Percentiles rank a stretch among this genome's conserved stretches.
These are phyloP conservation scores for Volucella bombylans DNA, from an alignment of 2,888 invertebrate genomes.

Conservation along the genomic window DNA sequence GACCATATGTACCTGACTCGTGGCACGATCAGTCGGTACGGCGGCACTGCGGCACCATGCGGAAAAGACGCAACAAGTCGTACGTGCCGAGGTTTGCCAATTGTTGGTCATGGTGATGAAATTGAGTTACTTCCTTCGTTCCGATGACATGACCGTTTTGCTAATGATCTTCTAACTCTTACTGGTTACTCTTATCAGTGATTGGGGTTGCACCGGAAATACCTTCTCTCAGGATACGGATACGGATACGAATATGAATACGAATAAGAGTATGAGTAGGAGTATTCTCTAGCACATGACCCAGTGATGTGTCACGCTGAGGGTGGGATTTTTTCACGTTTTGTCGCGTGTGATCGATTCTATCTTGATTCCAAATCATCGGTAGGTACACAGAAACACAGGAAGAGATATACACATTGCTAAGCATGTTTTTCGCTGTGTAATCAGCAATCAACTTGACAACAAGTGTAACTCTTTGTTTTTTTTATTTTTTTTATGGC, in stretches of 20 bases:
- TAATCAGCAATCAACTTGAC: conserved; percentile 39
- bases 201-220: conserved; percentile 45
- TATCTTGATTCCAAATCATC: conserved; percentile 25
- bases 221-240: neutral
- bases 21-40: conserved; percentile 29
- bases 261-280: too few relatives aligned
- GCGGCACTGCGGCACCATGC: neutral
- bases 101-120: conserved; percentile 34
- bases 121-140: conserved; percentile 49
- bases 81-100: conserved; percentile 62
- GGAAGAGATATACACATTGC: conserved; percentile 32
- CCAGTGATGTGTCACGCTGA: conserved; percentile 16
- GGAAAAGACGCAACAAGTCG: conserved; percentile 9
- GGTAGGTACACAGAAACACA: neutral
- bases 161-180: conserved; percentile 42
- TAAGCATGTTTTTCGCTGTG: neutral
- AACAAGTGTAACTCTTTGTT: conserved; percentile 19
- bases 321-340: conserved; percentile 16
- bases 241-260: too few relatives aligned
- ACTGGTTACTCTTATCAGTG: neutral
- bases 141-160: conserved; percentile 57
- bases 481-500: neutral
- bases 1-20: conserved; percentile 51
- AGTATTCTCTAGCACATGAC: neutral
- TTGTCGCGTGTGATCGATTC: conserved; percentile 58